phyloP scores from a whole-genome alignment of 2,888 invertebrate species.

The Orchesellides sinensis region DNA sequence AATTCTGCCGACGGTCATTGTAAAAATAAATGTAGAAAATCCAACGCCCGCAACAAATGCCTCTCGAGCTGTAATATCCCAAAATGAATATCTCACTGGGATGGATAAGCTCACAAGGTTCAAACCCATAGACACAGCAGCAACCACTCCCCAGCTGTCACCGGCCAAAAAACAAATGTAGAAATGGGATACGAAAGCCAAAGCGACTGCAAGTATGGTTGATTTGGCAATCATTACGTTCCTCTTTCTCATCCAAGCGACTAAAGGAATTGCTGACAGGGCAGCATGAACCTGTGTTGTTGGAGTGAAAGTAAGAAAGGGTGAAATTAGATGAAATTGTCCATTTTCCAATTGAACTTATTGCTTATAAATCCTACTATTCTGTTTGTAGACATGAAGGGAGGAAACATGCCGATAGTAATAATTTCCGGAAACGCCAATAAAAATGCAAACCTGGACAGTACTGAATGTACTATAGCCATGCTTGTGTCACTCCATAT shows the following conservation, averaged over 20 bases:
- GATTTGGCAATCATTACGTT: slow-evolving; percentile 62
- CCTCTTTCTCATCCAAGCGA: slow-evolving; percentile 57
- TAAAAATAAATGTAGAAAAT: slow-evolving; percentile 54
- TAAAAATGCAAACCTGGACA: slow-evolving; percentile 12
- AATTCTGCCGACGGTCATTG: slow-evolving; percentile 46
- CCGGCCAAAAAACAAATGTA: slow-evolving; percentile 57
- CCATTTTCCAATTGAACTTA: not conserved
- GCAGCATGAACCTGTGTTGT: slow-evolving; percentile 59
- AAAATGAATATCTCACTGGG: slow-evolving; percentile 46
- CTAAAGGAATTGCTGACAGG: slow-evolving; percentile 53
- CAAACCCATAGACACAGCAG: slow-evolving; percentile 53
- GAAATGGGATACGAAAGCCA: slow-evolving; percentile 63
- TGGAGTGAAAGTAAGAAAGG: too few relatives aligned
- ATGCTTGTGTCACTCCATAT: not conserved
- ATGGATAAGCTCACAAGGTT: slow-evolving; percentile 59
- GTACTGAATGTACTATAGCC: too few relatives aligned
- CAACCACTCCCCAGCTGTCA: slow-evolving; percentile 65
- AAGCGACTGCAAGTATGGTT: slow-evolving; percentile 40
- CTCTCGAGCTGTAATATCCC: slow-evolving; percentile 58
- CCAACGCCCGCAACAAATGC: slow-evolving; percentile 56
- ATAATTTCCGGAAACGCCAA: slow-evolving; percentile 44
- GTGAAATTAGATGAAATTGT: not conserved
- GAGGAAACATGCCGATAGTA: slow-evolving; percentile 1
- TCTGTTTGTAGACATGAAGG: slow-evolving; percentile 4
- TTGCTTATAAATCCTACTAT: too few relatives aligned